phyloP scores from a whole-genome alignment of 2,113 vertebrate species.

The Ivindomyrus marchei region DNA sequence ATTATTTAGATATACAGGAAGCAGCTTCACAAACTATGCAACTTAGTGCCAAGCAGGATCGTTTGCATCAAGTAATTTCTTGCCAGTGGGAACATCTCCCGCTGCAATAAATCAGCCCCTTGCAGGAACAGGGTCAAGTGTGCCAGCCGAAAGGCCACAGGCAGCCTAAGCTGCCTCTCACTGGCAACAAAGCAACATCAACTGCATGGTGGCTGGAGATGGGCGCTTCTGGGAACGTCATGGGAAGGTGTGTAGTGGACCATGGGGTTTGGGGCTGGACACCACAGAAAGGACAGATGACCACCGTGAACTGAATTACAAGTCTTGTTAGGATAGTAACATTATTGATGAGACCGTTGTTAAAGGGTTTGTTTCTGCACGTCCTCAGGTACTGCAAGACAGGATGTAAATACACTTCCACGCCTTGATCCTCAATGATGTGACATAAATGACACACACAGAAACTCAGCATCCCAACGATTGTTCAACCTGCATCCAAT shows the following conservation, averaged over 20 bases:
- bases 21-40: background rate
- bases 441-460: background rate
- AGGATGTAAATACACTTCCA: background rate
- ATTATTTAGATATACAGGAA: background rate
- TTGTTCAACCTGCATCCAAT: background rate
- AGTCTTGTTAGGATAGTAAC: background rate
- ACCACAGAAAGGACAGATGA: background rate
- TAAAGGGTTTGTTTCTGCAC: background rate
- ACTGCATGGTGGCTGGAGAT: background rate
- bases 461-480: background rate
- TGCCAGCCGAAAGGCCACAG: background rate
- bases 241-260: background rate
- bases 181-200: background rate
- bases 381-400: background rate
- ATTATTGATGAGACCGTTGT: background rate
- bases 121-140: background rate
- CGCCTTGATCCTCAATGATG: background rate
- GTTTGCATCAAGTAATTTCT: background rate
- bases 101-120: background rate
- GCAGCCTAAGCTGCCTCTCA: background rate
- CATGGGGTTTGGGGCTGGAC: background rate
- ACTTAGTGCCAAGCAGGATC: background rate
- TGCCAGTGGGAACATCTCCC: background rate
- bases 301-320: slow-evolving; percentile 5
- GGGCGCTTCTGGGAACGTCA: background rate